A percentile compares a stretch with the other conserved stretches of the same genome.
Evolutionary conservation across 2,797 vertebrate species (phyloP).

Genomic region (Liasis olivaceus): DNA sequence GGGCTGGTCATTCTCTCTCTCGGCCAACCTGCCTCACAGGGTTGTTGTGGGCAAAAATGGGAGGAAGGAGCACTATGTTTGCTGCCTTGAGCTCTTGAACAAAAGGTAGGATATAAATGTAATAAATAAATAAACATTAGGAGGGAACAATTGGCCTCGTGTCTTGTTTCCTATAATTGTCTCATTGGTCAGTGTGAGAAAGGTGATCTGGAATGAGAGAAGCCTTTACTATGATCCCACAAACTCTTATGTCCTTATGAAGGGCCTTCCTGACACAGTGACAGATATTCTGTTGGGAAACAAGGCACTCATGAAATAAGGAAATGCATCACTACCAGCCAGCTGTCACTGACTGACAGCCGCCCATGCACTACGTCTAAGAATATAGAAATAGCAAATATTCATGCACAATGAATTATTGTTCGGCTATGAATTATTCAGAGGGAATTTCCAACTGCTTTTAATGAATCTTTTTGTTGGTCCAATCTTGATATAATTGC

Average conservation of each 20-base stretch:
- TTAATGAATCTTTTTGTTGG: slow-evolving; percentile 2
- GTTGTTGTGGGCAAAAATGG: neutral
- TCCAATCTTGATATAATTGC: neutral
- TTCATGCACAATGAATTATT: neutral
- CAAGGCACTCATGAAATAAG: neutral
- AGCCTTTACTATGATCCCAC: neutral
- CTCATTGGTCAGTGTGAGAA: neutral
- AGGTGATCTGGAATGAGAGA: neutral
- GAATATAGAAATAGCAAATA: neutral
- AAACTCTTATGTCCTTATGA: neutral
- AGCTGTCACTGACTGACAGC: neutral
- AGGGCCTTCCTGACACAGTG: neutral
- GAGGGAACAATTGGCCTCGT: neutral
- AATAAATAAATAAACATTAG: too few species aligned
- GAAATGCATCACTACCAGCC: neutral
- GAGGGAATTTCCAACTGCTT: neutral
- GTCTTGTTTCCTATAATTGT: neutral
- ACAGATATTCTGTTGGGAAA: neutral
- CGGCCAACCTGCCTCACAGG: neutral
- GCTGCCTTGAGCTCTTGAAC: neutral
- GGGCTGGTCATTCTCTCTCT: neutral
- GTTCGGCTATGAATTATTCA: slow-evolving; percentile 4
- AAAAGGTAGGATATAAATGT: too few species aligned
- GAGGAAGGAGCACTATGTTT: neutral
- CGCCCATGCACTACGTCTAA: neutral